Evolutionary conservation across 2,888 invertebrate genomes (phyloP).

Genomic region (Corythucha ciliata): DNA sequence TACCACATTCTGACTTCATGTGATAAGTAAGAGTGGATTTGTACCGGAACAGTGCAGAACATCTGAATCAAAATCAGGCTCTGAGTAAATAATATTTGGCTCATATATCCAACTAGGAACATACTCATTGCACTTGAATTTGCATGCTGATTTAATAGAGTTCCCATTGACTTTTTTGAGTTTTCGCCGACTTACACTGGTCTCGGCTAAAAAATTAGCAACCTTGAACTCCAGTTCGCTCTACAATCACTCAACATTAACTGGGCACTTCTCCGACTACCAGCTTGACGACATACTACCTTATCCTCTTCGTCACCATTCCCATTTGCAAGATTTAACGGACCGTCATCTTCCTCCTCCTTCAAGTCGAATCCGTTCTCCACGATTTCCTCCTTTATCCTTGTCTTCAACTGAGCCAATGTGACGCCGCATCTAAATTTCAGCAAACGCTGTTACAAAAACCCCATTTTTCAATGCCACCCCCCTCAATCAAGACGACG

Average conservation of each 20-base stretch:
- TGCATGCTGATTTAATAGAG: conserved; percentile 28
- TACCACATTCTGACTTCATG: conserved; percentile 31
- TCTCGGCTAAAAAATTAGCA: conserved; percentile 26
- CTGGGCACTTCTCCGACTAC: neutral
- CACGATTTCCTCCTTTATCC: conserved; percentile 25
- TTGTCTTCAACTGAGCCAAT: conserved; percentile 25
- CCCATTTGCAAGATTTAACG: conserved; percentile 1
- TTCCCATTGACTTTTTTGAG: conserved; percentile 25
- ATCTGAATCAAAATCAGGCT: conserved; percentile 16
- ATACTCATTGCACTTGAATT: conserved; percentile 31
- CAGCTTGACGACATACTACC: neutral
- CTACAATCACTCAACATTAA: conserved; percentile 10
- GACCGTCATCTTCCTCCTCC: neutral
- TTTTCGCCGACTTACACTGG: conserved; percentile 19
- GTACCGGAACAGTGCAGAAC: conserved; percentile 30
- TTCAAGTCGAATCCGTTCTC: conserved; percentile 4
- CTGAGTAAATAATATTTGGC: neutral
- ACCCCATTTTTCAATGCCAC: no score
- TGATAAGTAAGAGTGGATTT: conserved; percentile 32
- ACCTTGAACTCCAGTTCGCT: conserved; percentile 26
- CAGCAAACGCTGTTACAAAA: no score
- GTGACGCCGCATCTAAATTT: conserved; percentile 28
- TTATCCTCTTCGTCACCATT: neutral
- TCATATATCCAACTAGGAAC: conserved; percentile 9
- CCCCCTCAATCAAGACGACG: no score